Conservation (phyloP, 2,888 invertebrate species). For the Parnassius orleans region DNA sequence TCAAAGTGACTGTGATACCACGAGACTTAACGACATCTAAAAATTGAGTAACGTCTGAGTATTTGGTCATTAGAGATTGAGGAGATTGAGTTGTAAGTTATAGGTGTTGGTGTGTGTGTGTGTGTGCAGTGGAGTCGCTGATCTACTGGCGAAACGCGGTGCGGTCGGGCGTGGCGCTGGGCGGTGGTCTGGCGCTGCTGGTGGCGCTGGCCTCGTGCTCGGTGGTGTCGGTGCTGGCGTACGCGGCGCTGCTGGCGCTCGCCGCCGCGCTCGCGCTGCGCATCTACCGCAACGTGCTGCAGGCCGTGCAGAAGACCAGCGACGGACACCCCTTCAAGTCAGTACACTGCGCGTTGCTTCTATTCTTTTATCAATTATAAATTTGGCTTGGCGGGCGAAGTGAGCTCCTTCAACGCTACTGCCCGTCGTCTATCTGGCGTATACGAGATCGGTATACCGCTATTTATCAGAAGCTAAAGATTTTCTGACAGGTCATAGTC, state of each 20-base stretch:
- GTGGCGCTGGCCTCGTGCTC: constrained; percentile 97
- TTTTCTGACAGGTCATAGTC: no score
- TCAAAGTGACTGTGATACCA: no score
- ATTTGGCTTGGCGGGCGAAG: no score
- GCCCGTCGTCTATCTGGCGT: no score
- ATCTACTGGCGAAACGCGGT: constrained; percentile 99
- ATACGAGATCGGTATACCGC: no score
- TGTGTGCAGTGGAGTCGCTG: constrained; percentile 92
- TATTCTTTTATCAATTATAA: no score
- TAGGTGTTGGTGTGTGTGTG: neutral
- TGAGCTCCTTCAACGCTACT: no score
- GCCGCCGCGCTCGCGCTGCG: constrained; percentile 95
- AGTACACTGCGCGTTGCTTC: constrained; percentile 54
- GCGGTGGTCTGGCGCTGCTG: constrained; percentile 92
- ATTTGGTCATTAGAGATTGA: no score
- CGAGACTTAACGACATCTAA: no score
- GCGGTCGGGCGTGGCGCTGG: constrained; percentile 96
- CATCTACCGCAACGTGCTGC: constrained; percentile 96
- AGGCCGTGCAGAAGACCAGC: constrained; percentile 96
- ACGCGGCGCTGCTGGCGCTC: constrained; percentile 92
- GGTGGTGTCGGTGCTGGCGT: constrained; percentile 96
- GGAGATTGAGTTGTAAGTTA: neutral
- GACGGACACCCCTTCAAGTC: constrained; percentile 99
- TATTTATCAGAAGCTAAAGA: no score
- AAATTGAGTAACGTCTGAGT: no score